phyloP scores from a whole-genome alignment of 2,888 invertebrate genomes.

The Phytoseiulus persimilis region DNA sequence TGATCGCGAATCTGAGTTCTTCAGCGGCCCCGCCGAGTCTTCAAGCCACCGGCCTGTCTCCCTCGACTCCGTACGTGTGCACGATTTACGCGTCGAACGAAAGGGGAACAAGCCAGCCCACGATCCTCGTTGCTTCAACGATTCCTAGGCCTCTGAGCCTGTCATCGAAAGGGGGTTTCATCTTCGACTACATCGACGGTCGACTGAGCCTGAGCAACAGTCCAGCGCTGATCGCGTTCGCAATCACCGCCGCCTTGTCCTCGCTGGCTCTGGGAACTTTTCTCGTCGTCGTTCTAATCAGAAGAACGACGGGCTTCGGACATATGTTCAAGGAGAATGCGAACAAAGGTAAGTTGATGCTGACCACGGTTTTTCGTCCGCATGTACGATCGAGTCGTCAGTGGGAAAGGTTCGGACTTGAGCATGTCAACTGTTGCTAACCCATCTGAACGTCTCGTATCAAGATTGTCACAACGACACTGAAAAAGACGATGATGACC shows the following conservation, averaged over 20 bases:
- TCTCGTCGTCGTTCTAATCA: background rate
- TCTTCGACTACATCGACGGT: background rate
- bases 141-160: conserved; percentile 40
- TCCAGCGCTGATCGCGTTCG: background rate
- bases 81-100: conserved; percentile 44
- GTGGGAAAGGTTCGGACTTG: background rate
- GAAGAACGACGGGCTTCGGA: background rate
- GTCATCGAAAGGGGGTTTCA: conserved; percentile 24
- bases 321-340: background rate
- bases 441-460: background rate
- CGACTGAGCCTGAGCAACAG: background rate
- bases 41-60: conserved; percentile 42
- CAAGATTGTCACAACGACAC: background rate
- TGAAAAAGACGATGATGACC: conserved; percentile 24
- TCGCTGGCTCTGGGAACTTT: background rate
- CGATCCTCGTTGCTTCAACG: conserved; percentile 43
- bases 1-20: conserved; percentile 10
- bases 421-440: too few relatives aligned
- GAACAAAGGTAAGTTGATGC: background rate
- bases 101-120: conserved; percentile 43
- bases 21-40: conserved; percentile 39
- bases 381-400: background rate
- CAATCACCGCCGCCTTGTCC: background rate
- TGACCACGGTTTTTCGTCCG: background rate
- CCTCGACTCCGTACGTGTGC: conserved; percentile 43